Conservation (phyloP, 2,113 vertebrate species). For the Oreochromis niloticus region DNA sequence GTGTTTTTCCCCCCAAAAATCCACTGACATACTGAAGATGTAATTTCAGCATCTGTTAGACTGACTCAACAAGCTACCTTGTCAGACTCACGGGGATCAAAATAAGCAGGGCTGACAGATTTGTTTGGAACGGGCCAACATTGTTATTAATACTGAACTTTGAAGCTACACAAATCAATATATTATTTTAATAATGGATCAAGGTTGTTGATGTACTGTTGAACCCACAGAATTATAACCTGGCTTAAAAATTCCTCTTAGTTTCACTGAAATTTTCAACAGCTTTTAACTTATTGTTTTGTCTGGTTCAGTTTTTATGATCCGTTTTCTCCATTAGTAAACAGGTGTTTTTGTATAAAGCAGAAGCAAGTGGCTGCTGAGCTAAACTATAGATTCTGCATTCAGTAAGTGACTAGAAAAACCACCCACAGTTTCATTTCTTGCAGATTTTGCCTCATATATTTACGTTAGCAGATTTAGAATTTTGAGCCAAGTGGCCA, state of each 20-base stretch:
- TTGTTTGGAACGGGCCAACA: not conserved
- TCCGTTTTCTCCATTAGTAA: not conserved
- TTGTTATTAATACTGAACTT: not conserved
- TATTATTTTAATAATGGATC: not conserved
- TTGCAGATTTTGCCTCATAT: not conserved
- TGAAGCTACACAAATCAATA: not conserved
- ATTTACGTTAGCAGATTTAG: not conserved
- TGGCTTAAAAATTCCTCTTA: not conserved
- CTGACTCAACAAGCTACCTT: not conserved
- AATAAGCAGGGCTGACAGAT: not conserved
- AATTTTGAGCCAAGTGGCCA: not conserved
- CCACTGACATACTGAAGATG: slow-evolving; percentile 5
- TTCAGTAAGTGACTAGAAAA: not conserved
- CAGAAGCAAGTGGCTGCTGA: not conserved
- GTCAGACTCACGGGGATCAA: not conserved
- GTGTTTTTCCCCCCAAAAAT: slow-evolving; percentile 5
- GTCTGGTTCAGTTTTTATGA: not conserved
- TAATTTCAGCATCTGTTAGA: not conserved
- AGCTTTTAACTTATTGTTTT: not conserved
- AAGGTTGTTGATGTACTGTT: not conserved
- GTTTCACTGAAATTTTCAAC: not conserved
- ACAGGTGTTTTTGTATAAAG: not conserved
- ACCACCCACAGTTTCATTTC: not conserved
- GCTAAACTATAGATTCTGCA: not conserved
- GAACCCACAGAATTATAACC: not conserved